phyloP scores from a whole-genome alignment of 2,888 invertebrate species.

The Ochropleura plecta region DNA sequence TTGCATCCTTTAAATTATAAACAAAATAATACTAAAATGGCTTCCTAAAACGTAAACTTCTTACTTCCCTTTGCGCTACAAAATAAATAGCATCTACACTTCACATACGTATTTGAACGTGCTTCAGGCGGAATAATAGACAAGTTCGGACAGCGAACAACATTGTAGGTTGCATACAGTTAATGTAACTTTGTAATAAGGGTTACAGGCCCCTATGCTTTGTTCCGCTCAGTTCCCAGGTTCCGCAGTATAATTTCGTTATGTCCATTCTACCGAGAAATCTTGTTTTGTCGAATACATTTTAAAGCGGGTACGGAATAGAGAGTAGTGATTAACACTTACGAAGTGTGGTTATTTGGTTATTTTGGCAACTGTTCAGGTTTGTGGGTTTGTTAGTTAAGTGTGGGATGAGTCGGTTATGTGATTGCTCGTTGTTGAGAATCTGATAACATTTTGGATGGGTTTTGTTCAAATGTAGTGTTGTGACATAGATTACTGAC shows the following conservation, averaged over 20 bases:
- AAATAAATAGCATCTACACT: slow-evolving; percentile 18
- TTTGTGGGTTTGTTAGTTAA: slow-evolving; percentile 32
- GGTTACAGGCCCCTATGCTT: slow-evolving; percentile 76
- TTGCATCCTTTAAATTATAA: not conserved
- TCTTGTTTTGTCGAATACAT: slow-evolving; percentile 75
- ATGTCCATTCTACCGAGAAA: slow-evolving; percentile 81
- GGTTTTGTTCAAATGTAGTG: not conserved
- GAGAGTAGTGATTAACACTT: slow-evolving; percentile 64
- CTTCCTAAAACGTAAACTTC: not conserved
- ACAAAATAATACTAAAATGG: not conserved
- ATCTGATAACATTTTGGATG: slow-evolving; percentile 3
- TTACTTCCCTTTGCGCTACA: not conserved
- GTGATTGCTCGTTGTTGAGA: slow-evolving; percentile 14
- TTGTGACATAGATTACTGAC: not conserved
- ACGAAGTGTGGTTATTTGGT: slow-evolving; percentile 44
- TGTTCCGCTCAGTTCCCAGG: slow-evolving; percentile 64
- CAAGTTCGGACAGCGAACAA: slow-evolving; percentile 75
- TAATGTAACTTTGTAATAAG: slow-evolving; percentile 87
- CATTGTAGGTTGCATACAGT: slow-evolving; percentile 74
- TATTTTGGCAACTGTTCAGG: slow-evolving; percentile 47
- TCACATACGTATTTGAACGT: slow-evolving; percentile 54
- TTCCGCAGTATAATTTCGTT: slow-evolving; percentile 84
- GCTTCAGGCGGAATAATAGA: slow-evolving; percentile 79
- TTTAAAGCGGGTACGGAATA: slow-evolving; percentile 67
- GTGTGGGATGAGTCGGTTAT: slow-evolving; percentile 16